Evolutionary conservation across 2,888 invertebrate species (phyloP), one percentile per base, ranked within the genome.

Genomic region (Apodemia hepburni): DNA sequence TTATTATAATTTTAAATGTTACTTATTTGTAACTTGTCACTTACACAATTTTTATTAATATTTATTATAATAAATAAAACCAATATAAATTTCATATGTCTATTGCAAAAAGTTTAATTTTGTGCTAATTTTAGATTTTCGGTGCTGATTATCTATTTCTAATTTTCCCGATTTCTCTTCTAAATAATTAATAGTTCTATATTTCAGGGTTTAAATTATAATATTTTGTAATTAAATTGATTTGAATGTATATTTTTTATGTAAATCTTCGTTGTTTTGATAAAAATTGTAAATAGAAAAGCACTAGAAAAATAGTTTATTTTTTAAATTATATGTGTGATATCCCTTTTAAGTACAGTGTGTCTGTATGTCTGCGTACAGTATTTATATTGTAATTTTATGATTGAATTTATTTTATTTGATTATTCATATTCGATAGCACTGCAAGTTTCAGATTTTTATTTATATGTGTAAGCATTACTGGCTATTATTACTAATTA

Each of bases 251-350:
- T 27, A 54, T 54, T 54, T 54, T 49, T 42, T 15, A 42, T 42
- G 42, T 42, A 22, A 54, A 54, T 54, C 22, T 12, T 54, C 12
- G 1, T 27, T 15, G 54, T 22, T 27, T 54, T 54, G 6, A 27
- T 54, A 15, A 2, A 27, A 27, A 12, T 27, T 54, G 54, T 54
- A 54, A 11, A 54, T 54, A 54, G 22, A 22, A 51, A 12, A 54
- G 54, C 27, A 54, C 54, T 54, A 54, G 54, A 27, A 27, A 15
- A 7, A 27, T 54, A 54, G 22, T 54, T 54, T 54, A 27, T 54
- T 54, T 54, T 54, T 54, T 54, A 54, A 54, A 54, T 54, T 54
- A 54, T 54, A 54, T 22, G 54, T 54, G 54, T 54, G 54, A 54
- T 54, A 54, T 54, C 27, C 54, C 54, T 3, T 54, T 22, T 54